Percentiles rank a stretch among this genome's conserved stretches.
Evolutionary conservation across 2,797 vertebrate genomes (phyloP).

Genomic region (Tympanoctomys barrerae): DNA sequence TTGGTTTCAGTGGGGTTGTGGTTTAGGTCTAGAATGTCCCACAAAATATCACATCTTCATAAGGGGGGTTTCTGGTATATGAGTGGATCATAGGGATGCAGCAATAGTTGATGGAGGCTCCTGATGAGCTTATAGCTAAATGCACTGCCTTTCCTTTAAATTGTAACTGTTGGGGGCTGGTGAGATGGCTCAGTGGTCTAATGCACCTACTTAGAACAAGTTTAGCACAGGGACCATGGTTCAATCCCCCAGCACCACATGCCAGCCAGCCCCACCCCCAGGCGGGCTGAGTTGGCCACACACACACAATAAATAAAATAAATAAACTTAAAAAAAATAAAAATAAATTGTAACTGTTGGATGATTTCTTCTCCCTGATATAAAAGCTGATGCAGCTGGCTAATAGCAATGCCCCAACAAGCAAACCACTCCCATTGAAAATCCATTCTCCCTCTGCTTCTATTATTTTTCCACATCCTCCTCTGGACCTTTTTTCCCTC

Average conservation of each 20-base stretch:
- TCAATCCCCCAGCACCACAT: too few relatives aligned
- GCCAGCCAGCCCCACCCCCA: too few relatives aligned
- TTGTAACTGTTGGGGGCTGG: not conserved
- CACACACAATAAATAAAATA: too few relatives aligned
- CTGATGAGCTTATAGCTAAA: not conserved
- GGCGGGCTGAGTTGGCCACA: too few relatives aligned
- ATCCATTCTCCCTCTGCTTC: not conserved
- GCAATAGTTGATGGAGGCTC: too few relatives aligned
- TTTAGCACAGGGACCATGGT: too few relatives aligned
- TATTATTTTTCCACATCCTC: not conserved
- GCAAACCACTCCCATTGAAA: not conserved
- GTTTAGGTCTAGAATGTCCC: not conserved
- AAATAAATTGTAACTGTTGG: not conserved
- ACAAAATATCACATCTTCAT: not conserved
- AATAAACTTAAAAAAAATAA: too few relatives aligned
- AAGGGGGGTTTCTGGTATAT: not conserved
- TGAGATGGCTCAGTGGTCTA: too few relatives aligned
- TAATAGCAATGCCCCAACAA: not conserved
- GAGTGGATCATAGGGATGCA: not conserved
- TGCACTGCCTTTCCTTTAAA: not conserved
- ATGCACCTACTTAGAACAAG: too few relatives aligned
- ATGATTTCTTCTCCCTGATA: not conserved
- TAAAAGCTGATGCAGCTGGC: not conserved
- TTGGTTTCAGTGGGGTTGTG: not conserved
- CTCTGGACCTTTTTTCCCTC: not conserved